Evolutionary conservation across 2,113 vertebrate genomes (phyloP).

Genomic region (Morone saxatilis): DNA sequence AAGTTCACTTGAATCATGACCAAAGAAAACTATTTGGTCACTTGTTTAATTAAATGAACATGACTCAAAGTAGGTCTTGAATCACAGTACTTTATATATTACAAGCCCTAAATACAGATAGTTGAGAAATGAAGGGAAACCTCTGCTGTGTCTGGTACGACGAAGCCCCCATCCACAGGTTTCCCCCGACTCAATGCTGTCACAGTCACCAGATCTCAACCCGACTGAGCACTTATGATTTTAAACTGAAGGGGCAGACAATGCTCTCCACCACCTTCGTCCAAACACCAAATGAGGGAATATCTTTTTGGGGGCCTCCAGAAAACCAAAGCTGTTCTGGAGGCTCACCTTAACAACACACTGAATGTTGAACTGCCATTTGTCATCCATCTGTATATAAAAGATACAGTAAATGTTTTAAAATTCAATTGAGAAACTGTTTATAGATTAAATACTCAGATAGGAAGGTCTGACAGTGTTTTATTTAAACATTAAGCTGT

Average conservation of each 20-base stretch:
- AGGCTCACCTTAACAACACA: neutral
- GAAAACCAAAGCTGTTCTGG: neutral
- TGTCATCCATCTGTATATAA: neutral
- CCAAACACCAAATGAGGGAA: neutral
- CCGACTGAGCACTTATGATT: neutral
- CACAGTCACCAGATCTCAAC: neutral
- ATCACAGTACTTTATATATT: too few relatives aligned
- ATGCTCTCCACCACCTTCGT: neutral
- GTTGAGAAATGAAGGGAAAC: too few relatives aligned
- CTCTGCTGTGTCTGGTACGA: too few relatives aligned
- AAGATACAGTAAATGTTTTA: neutral
- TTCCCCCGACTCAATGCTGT: neutral
- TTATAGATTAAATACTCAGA: constrained; percentile 11
- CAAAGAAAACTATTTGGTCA: too few relatives aligned
- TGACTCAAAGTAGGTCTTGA: too few relatives aligned
- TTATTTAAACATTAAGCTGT: constrained; percentile 20
- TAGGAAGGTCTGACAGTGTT: neutral
- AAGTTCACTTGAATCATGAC: too few relatives aligned
- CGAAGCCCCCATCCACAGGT: neutral
- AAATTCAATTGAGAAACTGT: constrained; percentile 20
- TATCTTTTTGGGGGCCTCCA: neutral
- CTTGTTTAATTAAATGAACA: too few relatives aligned
- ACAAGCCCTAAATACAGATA: neutral
- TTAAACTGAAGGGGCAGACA: neutral
- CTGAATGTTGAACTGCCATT: neutral